Base-by-base conservation (phyloP, 1,140 invertebrate genomes). In the Aradophagus sp. region DNA sequence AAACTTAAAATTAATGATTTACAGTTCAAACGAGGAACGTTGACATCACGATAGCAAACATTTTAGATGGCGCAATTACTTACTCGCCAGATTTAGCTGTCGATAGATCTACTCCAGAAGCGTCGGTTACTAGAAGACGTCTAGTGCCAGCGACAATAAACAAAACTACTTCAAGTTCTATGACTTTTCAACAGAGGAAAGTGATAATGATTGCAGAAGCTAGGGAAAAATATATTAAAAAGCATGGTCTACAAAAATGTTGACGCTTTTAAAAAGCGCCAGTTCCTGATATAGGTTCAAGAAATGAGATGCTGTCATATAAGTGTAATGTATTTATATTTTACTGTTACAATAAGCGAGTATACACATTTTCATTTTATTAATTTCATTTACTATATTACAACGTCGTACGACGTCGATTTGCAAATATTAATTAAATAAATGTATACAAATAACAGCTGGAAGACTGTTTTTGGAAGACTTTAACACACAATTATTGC, bases 21-120 rank as follows among this genome's bases (percentile, higher is more conserved):
- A 5, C 79, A 95, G 93, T 87, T 12, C 87, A 87, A 82, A 94
- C 93, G n/a, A 88, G 88, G 76, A 93, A 90, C 82, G 90, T 94
- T 13, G 93, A 94, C 78, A 80, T 90, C 14, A 94, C 93, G 5
- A 93, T 95, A 48, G 90, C 92, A 7, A 94, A 94, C 82, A 91
- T 95, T 77, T 83, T 95, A 7, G 93, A 94, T 81, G 92, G 92
- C 16, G 86, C 88, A 38, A 89, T 92, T 11, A 85, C 87, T 20
- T 93, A 89, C 77, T 88, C 85, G n/a, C 89, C 91, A 5, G 89
- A 91, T 78, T 75, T 83, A 38, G 55, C 81, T 38, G 53, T 77
- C 26, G 34, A 73, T 17, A 74, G 59, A n/a, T 10, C 53, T 29
- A 58, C 35, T 5, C 31, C 71, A 13, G 72, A 69, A 38, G 53